phyloP scores from a whole-genome alignment of 1,140 invertebrate species.

The Dendroctonus valens region DNA sequence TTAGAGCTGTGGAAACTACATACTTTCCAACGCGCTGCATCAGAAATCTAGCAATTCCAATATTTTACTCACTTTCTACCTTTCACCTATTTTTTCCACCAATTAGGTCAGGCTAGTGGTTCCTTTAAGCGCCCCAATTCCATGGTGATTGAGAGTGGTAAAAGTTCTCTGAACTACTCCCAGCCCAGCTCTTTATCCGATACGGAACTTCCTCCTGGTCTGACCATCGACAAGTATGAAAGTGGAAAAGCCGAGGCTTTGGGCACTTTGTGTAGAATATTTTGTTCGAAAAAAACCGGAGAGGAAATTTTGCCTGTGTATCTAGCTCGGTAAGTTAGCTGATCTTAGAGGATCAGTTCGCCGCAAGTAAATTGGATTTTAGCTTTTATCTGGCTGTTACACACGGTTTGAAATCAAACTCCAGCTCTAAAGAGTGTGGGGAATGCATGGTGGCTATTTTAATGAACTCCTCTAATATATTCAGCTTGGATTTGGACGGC shows the following conservation, averaged over 20 bases:
- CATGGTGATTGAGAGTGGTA: constrained; percentile 45
- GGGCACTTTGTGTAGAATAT: constrained; percentile 90
- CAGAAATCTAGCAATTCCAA: too few relatives aligned
- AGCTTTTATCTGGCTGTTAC: constrained; percentile 87
- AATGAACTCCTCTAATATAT: constrained; percentile 76
- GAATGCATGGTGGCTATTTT: constrained; percentile 77
- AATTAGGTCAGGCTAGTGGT: constrained; percentile 38
- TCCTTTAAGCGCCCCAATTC: constrained; percentile 46
- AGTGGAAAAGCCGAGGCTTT: constrained; percentile 92
- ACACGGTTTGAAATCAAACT: constrained; percentile 68
- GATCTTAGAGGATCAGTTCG: too few relatives aligned
- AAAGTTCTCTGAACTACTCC: constrained; percentile 49
- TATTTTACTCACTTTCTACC: neutral
- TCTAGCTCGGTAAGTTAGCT: constrained; percentile 64
- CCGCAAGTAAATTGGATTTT: neutral
- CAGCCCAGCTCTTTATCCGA: constrained; percentile 57
- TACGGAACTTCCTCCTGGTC: constrained; percentile 53
- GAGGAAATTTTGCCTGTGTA: constrained; percentile 95
- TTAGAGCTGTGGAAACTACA: too few relatives aligned
- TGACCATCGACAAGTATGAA: constrained; percentile 69
- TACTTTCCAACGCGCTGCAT: too few relatives aligned
- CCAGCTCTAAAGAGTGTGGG: constrained; percentile 60
- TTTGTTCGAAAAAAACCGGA: constrained; percentile 94
- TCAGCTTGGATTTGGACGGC: constrained; percentile 89
- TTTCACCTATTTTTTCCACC: neutral